Base-by-base conservation (phyloP, 2,797 vertebrate genomes). In the Dallia pectoralis region DNA sequence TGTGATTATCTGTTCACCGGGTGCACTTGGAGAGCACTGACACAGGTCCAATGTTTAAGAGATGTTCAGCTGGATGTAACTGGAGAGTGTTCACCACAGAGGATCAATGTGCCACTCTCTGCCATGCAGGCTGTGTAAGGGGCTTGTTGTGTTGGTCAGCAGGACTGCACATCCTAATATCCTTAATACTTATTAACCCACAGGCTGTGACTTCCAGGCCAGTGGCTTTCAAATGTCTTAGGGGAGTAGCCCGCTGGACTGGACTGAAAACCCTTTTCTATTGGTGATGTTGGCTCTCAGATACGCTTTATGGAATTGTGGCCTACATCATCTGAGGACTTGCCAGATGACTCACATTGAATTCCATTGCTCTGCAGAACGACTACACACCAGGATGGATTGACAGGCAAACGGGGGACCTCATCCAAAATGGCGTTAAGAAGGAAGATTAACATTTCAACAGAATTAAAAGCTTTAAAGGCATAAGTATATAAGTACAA, bases 1-100 rank as follows among this genome's bases (percentile, higher is more conserved):
- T 81, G 87, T 90, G 90, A 90, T 91, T 91, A 92, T 90, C 87
- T 85, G 88, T 89, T 91, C 85, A 87, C 80, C 76, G 72, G 84
- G 86, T 88, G 84, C 81, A 78, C 82, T 83, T 79, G 76, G 67
- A 89, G 88, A 86, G 88, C 86, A 86, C 84, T 87, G 86, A 91
- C 89, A 87, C 87, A 79, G 81, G 81, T 81, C 81, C 87, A 89
- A 89, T 86, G 87, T 87, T 86, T 86, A 87, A 82, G 85, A 85
- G 84, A 81, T 83, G 81, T 84, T 80, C 77, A 66, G 6, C 66
- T 78, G 77, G 72, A 79, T 81, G 82, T 75, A 82, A 84, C 74
- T 79, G 77, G 75, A 86, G 82, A 85, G 76, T 48, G 75, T 81
- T 82, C 72, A 80, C 81, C 84, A 77, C 30, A 25, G 33, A 7